phyloP scores from a whole-genome alignment of 1,140 invertebrate genomes.

The Orussus abietinus region DNA sequence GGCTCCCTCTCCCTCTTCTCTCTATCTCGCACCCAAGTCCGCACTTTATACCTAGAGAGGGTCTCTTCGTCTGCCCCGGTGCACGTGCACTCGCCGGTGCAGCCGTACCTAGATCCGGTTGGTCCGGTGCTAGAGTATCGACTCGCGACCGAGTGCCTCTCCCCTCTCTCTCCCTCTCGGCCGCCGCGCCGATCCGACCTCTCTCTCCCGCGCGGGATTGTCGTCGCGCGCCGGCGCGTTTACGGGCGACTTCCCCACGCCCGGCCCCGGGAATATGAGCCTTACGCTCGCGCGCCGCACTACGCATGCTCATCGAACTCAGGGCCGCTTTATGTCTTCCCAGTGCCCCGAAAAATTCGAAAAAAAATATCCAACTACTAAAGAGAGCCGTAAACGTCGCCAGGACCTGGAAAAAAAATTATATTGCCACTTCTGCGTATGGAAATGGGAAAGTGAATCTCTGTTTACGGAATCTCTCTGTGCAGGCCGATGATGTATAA shows the following conservation, averaged over 20 bases:
- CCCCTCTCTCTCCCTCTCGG: conserved; percentile 10
- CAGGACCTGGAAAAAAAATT: too few relatives aligned
- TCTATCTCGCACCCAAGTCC: too few relatives aligned
- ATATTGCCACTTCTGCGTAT: too few relatives aligned
- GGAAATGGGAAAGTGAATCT: too few relatives aligned
- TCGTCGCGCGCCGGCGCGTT: conserved; percentile 4
- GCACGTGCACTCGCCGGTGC: conserved; percentile 25
- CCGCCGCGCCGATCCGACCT: conserved; percentile 3
- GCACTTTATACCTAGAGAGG: too few relatives aligned
- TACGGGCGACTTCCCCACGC: conserved; percentile 18
- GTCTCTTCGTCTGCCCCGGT: too few relatives aligned
- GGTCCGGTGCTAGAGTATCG: conserved; percentile 39
- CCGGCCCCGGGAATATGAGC: conserved; percentile 15
- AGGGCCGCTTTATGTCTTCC: conserved; percentile 8
- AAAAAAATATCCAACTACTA: neutral
- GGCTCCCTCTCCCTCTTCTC: too few relatives aligned
- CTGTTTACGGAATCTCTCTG: too few relatives aligned
- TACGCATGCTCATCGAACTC: conserved; percentile 29
- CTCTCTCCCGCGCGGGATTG: conserved; percentile 5
- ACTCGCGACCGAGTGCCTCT: conserved; percentile 24
- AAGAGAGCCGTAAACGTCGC: too few relatives aligned
- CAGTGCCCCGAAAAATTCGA: conserved; percentile 8
- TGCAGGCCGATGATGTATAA: too few relatives aligned
- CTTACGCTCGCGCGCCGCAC: conserved; percentile 9
- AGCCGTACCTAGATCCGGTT: conserved; percentile 16